Evolutionary conservation across 2,113 vertebrate genomes (phyloP).

Genomic region (Psittacula cyanocephala): DNA sequence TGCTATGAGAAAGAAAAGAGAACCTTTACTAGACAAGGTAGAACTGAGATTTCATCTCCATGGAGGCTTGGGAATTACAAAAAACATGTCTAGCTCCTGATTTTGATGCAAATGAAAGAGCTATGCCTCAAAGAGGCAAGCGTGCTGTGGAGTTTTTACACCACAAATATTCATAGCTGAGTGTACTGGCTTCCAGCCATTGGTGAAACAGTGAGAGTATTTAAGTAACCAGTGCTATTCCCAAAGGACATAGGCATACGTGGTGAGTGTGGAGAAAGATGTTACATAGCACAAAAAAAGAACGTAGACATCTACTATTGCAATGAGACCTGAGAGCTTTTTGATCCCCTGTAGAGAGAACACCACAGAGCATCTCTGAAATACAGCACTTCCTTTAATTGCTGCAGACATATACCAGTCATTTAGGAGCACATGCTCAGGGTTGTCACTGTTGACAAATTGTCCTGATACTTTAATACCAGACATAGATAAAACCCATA

Average conservation of each 20-base stretch:
- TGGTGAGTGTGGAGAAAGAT: neutral
- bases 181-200: neutral
- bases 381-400: neutral
- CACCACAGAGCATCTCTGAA: neutral
- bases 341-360: neutral
- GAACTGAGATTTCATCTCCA: neutral
- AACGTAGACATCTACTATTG: neutral
- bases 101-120: neutral
- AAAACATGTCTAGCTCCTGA: fast-evolving
- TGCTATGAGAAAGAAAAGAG: neutral
- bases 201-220: neutral
- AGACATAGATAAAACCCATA: neutral
- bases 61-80: neutral
- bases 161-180: neutral
- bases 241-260: fast-evolving
- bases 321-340: neutral
- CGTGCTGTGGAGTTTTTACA: neutral
- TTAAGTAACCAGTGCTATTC: neutral
- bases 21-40: neutral
- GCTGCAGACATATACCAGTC: neutral
- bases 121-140: fast-evolving
- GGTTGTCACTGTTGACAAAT: fast-evolving
- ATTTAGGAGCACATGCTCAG: neutral
- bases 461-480: neutral
- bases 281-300: neutral